Evolutionary conservation across 2,113 vertebrate species (phyloP), one percentile per base, ranked within the genome.

Genomic region (Microtus richardsoni): DNA sequence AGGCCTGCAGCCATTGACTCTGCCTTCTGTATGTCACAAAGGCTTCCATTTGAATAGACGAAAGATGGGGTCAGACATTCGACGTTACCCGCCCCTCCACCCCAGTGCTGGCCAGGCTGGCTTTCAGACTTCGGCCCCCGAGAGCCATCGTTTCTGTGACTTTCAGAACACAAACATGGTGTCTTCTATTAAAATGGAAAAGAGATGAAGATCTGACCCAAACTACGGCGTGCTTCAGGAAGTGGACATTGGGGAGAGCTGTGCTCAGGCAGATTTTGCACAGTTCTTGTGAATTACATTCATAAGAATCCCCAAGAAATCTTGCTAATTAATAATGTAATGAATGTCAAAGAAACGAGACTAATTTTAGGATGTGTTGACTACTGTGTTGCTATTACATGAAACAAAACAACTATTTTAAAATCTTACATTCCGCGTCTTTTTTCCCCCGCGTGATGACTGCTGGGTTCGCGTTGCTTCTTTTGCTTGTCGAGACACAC

Each of bases 191-290:
- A 33, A 83, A 96, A 54, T 44, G 88, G 66, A 54, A 92, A 70
- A 87, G 64, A 97, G 96, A 80, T 93, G 93, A 82, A 97, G 77
- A 96, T 71, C 96, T 93, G 94, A 97, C 96, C 97, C 97, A 96
- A 64, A 97, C 84, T 87, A 86, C 68, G 84, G 88, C 74, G 71
- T 97, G 97, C 93, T 97, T 96, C 93, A 91, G 44, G 92, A 98
- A 96, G 91, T 88, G 96, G 96, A 86, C 92, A 95, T 98, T 95
- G 98, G 97, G 93, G 92, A 97, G 96, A 85, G 84, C 58, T 93
- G 78, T 97, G 95, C 96, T 97, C 62, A 68, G 97, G 80, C 47
- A 77, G 89, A 96, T 92, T 96, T 96, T 90, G 0, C 91, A 62
- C 71, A 93, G 49, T 96, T 85, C 96, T 96, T 97, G 93, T 96